These are phyloP conservation scores for Nymphalis io DNA, from an alignment of 1,140 invertebrate genomes.

Conservation along the genomic window DNA sequence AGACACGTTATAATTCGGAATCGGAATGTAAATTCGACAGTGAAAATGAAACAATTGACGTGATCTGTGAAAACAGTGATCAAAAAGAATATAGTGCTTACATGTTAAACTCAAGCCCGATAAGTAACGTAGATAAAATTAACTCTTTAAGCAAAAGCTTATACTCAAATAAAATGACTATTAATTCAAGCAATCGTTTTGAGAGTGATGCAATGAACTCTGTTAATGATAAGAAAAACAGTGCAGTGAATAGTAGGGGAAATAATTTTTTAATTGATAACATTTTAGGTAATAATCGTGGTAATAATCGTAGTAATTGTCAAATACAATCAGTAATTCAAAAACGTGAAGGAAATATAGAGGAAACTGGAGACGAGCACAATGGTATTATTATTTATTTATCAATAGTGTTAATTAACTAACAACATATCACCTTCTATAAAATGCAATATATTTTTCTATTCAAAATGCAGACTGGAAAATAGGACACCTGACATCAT, in stretches of 20 bases:
- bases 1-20: slow-evolving; percentile 41
- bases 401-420: not conserved
- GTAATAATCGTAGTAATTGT: slow-evolving; percentile 55
- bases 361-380: slow-evolving; percentile 70
- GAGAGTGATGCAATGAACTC: slow-evolving; percentile 44
- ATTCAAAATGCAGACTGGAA: too few relatives aligned
- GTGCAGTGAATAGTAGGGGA: slow-evolving; percentile 33
- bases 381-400: slow-evolving; percentile 54
- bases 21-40: slow-evolving; percentile 67
- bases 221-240: slow-evolving; percentile 45
- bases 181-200: slow-evolving; percentile 44
- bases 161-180: slow-evolving; percentile 41
- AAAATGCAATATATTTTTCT: too few relatives aligned
- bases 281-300: slow-evolving; percentile 73
- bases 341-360: slow-evolving; percentile 47
- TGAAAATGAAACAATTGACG: slow-evolving; percentile 77
- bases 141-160: slow-evolving; percentile 34
- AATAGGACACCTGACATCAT: too few relatives aligned
- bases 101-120: slow-evolving; percentile 23
- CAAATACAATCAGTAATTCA: slow-evolving; percentile 33
- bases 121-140: slow-evolving; percentile 14
- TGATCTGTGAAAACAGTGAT: slow-evolving; percentile 73
- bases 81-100: slow-evolving; percentile 24
- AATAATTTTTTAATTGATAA: slow-evolving; percentile 76
- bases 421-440: too few relatives aligned